These are phyloP conservation scores for Drosophila setifemur DNA, from an alignment of 1,140 invertebrate genomes.

Conservation along the genomic window DNA sequence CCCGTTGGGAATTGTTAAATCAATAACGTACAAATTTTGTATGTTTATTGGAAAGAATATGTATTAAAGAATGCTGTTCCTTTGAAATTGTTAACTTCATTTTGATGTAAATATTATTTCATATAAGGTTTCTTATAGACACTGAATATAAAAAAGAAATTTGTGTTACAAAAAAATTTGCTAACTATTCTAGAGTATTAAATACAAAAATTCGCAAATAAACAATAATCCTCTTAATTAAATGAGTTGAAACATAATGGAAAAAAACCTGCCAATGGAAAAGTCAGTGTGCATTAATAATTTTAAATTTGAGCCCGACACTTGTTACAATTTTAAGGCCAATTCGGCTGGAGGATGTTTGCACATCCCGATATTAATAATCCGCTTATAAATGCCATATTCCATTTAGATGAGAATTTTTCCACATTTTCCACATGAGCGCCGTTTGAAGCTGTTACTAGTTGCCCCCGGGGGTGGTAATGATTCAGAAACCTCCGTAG, in stretches of 20 bases:
- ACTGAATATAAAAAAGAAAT: no score
- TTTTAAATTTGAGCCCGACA: conserved; percentile 47
- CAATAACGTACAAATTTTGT: background rate
- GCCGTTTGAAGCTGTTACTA: conserved; percentile 38
- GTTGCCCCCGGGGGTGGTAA: conserved; percentile 49
- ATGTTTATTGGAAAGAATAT: no score
- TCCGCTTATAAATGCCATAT: conserved; percentile 71
- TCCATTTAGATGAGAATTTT: conserved; percentile 52
- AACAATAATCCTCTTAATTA: conserved; percentile 10
- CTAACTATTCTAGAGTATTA: no score
- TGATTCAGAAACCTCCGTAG: conserved; percentile 47
- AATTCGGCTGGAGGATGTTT: conserved; percentile 43
- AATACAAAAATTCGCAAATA: background rate
- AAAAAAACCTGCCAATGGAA: conserved; percentile 23
- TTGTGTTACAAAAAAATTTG: no score
- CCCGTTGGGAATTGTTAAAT: background rate
- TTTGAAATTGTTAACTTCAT: no score
- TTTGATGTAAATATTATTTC: no score
- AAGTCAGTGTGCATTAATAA: conserved; percentile 58
- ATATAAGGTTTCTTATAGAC: no score
- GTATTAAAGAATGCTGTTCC: no score
- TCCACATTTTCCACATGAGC: conserved; percentile 69
- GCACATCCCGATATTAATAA: conserved; percentile 44
- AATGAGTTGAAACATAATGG: background rate
- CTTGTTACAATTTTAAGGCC: conserved; percentile 75